Evolutionary conservation across 2,888 invertebrate genomes (phyloP), one percentile per base, ranked within the genome.

Genomic region (Harpalus rubripes): DNA sequence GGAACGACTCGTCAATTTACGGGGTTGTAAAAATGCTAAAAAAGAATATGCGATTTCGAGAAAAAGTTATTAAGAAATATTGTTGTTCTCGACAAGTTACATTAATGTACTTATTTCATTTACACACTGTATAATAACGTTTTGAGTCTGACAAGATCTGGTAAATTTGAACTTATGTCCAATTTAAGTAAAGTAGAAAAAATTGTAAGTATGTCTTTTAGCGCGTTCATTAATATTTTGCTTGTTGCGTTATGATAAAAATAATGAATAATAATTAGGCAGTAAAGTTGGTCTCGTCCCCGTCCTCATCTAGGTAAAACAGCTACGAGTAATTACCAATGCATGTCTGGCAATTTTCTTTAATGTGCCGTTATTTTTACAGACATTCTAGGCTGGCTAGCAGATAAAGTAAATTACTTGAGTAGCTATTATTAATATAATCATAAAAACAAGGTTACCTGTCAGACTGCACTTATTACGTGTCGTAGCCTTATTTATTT

Each of bases 361-460:
- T 26, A 74, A 74, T 58, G 78, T 78, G 7, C 78, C 78, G 78
- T 78, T 78, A 80, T 80, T 80, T 80, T 80, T 80, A 80, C 41
- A 80, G 80, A 80, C 80, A 32, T 80, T 80, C 80, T 80, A 80
- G 80, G 80, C 16, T 80, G 61, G 61, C 59, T 41, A 80, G 80
- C 5, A 80, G 61, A 80, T 80, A 80, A 80, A 80, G 78, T 58
- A 78, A 78, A 78, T 78, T 78, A 78, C 78, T 56, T 26, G 78
- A 58, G 78, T 78, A 56, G 78, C 58, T 78, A 78, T 78, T 78
- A 76, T 76, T 76, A 44, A 76, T 76, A 18, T 78, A 78, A 78
- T 58, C 78, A 58, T 78, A 56, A 58, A 58, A 78, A 78, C 78
- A 78, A 78, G 78, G 78, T 78, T 78, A 78, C 78, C 78, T 78